Evolutionary conservation across 2,797 vertebrate species (phyloP).

Genomic region (Octomys mimax): DNA sequence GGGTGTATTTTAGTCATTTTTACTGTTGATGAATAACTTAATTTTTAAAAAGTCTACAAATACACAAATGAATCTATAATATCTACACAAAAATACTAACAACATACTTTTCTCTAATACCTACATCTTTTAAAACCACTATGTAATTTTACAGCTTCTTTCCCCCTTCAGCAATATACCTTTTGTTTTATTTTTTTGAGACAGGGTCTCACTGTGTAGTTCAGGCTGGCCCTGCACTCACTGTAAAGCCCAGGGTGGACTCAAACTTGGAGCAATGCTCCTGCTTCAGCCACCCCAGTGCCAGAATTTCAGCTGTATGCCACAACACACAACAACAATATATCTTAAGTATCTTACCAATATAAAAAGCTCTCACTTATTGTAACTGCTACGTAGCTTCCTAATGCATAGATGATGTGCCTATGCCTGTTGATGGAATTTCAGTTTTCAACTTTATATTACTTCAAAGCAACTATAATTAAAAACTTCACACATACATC

Average conservation of each 20-base stretch:
- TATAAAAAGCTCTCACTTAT: background rate
- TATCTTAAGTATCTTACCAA: background rate
- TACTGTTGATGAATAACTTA: background rate
- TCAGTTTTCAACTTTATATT: background rate
- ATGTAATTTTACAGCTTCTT: background rate
- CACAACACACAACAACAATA: background rate
- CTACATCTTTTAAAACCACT: background rate
- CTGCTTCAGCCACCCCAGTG: background rate
- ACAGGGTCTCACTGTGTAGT: background rate
- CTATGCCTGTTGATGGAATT: background rate
- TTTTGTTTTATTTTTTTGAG: background rate
- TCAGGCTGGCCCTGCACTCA: background rate
- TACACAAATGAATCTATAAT: background rate
- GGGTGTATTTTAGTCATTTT: background rate
- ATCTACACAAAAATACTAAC: background rate
- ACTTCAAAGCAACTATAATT: background rate
- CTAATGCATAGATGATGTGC: too few species aligned
- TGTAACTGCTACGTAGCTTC: background rate
- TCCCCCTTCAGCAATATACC: background rate
- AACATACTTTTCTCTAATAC: background rate
- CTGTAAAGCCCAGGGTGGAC: background rate
- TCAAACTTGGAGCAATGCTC: background rate
- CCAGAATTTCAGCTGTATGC: background rate
- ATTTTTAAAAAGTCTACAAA: background rate
- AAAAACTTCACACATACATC: background rate